phyloP scores from a whole-genome alignment of 30 jellyfish, hydroid and myxozoan genomes.

The Hydractinia symbiolongicarpus region DNA sequence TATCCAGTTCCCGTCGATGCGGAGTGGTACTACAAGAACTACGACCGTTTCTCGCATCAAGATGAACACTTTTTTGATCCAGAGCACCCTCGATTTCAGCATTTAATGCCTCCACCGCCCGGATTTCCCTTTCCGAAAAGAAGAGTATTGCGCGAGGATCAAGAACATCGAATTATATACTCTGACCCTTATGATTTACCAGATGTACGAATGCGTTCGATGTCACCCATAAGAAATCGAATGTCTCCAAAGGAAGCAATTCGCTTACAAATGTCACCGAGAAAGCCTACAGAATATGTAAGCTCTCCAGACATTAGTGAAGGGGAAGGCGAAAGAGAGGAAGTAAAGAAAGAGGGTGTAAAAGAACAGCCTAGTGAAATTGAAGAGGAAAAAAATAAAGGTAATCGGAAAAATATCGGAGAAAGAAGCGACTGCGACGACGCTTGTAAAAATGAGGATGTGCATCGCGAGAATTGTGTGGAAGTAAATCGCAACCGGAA shows the following conservation, averaged over 20 bases:
- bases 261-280: background rate
- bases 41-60: constrained; percentile 2
- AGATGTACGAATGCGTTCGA: constrained; percentile 8
- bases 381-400: background rate
- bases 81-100: constrained; percentile 17
- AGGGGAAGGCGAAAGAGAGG: background rate
- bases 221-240: background rate
- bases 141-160: constrained; percentile 6
- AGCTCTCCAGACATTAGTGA: no score
- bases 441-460: constrained; percentile 3
- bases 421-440: background rate
- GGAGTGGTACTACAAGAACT: constrained; percentile 34
- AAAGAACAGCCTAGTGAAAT: background rate
- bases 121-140: constrained; percentile 11
- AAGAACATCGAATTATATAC: constrained; percentile 2
- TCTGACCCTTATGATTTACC: background rate
- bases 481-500: constrained; percentile 18
- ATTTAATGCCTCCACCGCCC: constrained; percentile 19
- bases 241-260: background rate
- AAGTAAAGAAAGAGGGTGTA: background rate
- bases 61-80: constrained; percentile 11
- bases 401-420: background rate
- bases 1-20: constrained; percentile 43
- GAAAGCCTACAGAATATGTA: background rate
- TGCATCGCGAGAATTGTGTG: background rate